These are phyloP conservation scores for Aptenodytes forsteri DNA, from an alignment of 2,113 vertebrate genomes.

Conservation along the genomic window DNA sequence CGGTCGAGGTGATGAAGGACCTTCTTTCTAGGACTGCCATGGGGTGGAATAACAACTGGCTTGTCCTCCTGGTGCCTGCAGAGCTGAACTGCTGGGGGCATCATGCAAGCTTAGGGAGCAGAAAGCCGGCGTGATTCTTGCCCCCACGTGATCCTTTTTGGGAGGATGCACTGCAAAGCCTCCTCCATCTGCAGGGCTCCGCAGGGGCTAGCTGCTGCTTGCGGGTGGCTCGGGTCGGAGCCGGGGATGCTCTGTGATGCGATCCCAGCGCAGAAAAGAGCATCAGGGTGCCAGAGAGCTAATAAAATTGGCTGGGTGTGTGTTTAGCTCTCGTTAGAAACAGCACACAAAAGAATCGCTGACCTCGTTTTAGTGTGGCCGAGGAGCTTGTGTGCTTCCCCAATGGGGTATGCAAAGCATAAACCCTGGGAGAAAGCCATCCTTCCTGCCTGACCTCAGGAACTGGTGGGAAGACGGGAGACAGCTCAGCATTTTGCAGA, in stretches of 20 bases:
- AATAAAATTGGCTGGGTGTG: rapidly evolving
- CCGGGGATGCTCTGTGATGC: background rate
- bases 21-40: background rate
- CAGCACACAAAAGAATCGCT: background rate
- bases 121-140: rapidly evolving
- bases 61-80: background rate
- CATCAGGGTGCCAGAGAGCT: background rate
- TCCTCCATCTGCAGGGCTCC: background rate
- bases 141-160: rapidly evolving
- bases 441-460: background rate
- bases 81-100: background rate
- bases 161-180: rapidly evolving
- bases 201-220: background rate
- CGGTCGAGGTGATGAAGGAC: background rate
- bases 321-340: background rate
- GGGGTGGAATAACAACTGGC: background rate
- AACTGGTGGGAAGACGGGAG: background rate
- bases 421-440: background rate
- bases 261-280: background rate
- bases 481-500: background rate
- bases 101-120: rapidly evolving
- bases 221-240: background rate
- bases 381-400: background rate
- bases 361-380: background rate
- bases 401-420: rapidly evolving